Percentiles rank a stretch among this genome's conserved stretches.
These are phyloP conservation scores for Zootermopsis nevadensis DNA, from an alignment of 2,888 invertebrate species.

Conservation along the genomic window DNA sequence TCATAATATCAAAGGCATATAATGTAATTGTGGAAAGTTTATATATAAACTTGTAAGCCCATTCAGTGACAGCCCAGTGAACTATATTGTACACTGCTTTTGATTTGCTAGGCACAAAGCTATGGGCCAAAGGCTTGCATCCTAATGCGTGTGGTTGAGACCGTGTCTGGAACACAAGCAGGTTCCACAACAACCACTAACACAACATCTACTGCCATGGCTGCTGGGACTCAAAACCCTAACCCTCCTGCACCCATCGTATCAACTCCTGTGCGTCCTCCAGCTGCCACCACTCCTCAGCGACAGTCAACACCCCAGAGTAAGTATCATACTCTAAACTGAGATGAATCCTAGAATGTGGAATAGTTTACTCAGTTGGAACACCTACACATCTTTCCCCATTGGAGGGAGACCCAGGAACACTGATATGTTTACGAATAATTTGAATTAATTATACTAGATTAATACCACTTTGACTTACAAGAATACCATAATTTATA, in stretches of 20 bases:
- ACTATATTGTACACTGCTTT: neutral
- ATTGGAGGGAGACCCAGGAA: no score
- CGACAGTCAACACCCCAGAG: constrained; percentile 45
- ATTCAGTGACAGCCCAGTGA: neutral
- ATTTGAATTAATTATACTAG: no score
- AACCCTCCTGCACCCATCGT: constrained; percentile 55
- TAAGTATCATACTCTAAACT: neutral
- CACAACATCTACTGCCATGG: constrained; percentile 57
- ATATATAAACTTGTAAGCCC: no score
- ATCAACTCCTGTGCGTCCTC: constrained; percentile 55
- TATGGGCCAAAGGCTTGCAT: constrained; percentile 97
- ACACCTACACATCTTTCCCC: no score
- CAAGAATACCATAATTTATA: no score
- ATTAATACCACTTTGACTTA: no score
- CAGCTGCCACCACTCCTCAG: constrained; percentile 53
- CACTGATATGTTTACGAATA: no score
- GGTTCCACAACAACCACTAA: constrained; percentile 58
- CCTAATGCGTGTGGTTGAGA: constrained; percentile 96
- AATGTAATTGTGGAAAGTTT: no score
- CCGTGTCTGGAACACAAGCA: constrained; percentile 69
- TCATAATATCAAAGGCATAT: no score
- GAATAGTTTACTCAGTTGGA: no score
- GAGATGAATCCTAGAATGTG: no score
- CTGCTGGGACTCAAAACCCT: constrained; percentile 54
- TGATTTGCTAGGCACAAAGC: constrained; percentile 80